Evolutionary conservation across 2,797 vertebrate genomes (phyloP).

Genomic region (Australoheros facetus): DNA sequence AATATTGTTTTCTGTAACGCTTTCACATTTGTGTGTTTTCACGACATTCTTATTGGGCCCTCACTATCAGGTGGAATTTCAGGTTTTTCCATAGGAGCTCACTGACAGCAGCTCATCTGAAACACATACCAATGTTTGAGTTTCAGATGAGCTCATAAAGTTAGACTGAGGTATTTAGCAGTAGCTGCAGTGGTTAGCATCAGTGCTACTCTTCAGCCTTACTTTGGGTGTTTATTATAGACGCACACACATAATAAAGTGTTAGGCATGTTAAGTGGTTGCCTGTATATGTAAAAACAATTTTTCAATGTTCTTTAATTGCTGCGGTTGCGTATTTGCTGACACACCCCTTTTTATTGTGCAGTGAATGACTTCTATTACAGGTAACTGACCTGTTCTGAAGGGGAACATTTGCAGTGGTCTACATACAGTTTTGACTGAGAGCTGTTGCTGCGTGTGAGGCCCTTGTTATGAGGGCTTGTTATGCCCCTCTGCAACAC

Average conservation of each 20-base stretch:
- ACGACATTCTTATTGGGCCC: background rate
- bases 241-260: background rate
- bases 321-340: background rate
- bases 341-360: no score
- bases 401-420: background rate
- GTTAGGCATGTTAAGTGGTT: background rate
- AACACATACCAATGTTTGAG: no score
- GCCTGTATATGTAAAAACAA: background rate
- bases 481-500: background rate
- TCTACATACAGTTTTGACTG: background rate
- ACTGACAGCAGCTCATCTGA: no score
- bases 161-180: background rate
- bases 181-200: background rate
- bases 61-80: background rate
- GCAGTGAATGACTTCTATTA: background rate
- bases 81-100: no score
- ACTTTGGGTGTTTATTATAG: background rate
- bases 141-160: background rate
- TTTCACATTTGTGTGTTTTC: background rate
- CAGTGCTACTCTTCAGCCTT: background rate
- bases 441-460: background rate
- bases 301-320: background rate
- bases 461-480: background rate
- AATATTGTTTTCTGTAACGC: no score
- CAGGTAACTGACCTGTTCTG: background rate